Evolutionary conservation across 2,113 vertebrate species (phyloP).

Genomic region (Hippopotamus amphibius): DNA sequence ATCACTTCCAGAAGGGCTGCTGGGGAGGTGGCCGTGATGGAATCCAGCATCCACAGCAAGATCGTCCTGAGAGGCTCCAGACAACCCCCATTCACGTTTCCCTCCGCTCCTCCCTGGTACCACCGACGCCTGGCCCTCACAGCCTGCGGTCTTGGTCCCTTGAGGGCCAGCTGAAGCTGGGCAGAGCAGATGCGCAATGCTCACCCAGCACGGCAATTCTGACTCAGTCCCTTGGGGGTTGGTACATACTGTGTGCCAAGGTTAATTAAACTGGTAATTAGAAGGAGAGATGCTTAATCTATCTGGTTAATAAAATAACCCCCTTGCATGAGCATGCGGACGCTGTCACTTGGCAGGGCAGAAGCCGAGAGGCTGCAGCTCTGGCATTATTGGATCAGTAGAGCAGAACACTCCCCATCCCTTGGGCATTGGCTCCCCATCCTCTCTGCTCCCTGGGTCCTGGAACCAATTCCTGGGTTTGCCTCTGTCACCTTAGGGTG

Average conservation of each 20-base stretch:
- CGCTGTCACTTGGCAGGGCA: not conserved
- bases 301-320: slow-evolving; percentile 81
- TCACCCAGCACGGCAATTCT: slow-evolving; percentile 59
- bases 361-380: not conserved
- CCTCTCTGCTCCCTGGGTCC: not conserved
- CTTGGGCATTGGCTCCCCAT: not conserved
- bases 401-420: not conserved
- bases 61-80: not conserved
- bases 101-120: not conserved
- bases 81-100: not conserved
- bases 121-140: not conserved
- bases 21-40: not conserved
- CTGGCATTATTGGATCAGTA: not conserved
- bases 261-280: slow-evolving; percentile 85
- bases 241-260: slow-evolving; percentile 81
- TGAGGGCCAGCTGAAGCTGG: not conserved
- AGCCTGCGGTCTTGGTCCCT: not conserved
- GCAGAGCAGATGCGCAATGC: slow-evolving; percentile 39
- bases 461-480: not conserved
- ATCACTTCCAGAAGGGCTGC: not conserved
- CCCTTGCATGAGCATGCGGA: not conserved
- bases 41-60: not conserved
- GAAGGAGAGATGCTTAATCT: slow-evolving; percentile 81
- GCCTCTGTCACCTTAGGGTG: not conserved
- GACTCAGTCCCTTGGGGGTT: slow-evolving; percentile 74